Evolutionary conservation across 1,140 invertebrate genomes (phyloP), one percentile per base, ranked within the genome.

Genomic region (Drosophila trapezifrons): DNA sequence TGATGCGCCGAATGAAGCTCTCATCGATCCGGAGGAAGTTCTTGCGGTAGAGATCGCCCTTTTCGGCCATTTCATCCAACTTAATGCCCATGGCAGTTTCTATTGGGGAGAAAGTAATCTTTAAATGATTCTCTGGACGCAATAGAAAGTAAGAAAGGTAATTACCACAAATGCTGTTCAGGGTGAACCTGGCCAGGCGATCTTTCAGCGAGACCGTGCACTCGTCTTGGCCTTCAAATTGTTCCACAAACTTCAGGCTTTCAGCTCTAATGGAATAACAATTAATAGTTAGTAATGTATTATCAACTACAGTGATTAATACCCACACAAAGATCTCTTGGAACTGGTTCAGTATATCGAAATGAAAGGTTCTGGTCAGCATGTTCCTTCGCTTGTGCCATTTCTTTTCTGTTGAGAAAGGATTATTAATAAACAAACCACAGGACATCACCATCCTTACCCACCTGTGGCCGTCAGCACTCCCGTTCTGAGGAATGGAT

Each of bases 351-450:
- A 98, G 92, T 64, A 98, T 97, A 80, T 96, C 96, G 77, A 98
- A 98, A 91, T 98, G 97, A 92, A 98, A 98, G 0, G 97, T 95
- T 6, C 97, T 96, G 0, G 97, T 98, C 3, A 98, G 91, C 69
- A 98, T 93, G 92, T 96, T 97, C 49, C 97, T 93, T 37, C 97
- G 93, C 0, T 85, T 76, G 37, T 95, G 94, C 97, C 97, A 99
- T 93, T 97, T 97, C 13, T 92, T 90, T 71, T 62, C 90, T 91
- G 45, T 54, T 9, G 1, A 17, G 2, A 4, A 3, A 2, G 22
- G 4, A 27, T 45, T 18, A 10, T 27, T 17, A 7, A 2, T 52
- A 15, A 10, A 8, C 1, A 6, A 9, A 17, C 5, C 9, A 0
- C 2, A 4, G n/a, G n/a, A 2, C 9, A n/a, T 7, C 6, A 10